Evolutionary conservation across 2,888 invertebrate genomes (phyloP), one percentile per base, ranked within the genome.

Genomic region (Leistus spinibarbis): DNA sequence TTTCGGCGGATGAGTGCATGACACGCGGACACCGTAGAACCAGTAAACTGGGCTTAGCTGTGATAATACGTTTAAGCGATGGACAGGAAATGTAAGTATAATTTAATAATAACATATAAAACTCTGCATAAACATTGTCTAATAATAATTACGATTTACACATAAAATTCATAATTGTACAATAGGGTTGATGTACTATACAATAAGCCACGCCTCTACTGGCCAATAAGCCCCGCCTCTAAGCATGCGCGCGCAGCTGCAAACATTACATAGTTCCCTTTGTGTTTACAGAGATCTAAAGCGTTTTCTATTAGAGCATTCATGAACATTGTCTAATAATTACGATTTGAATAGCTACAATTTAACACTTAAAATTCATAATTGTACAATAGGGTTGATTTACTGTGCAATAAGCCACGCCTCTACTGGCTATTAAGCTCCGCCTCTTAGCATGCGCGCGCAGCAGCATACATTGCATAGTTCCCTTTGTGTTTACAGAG

Each of bases 251-350:
- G 20, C n/a, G 17, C 69, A 27, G n/a, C 20, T n/a, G 22, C 20
- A 53, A 53, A 64, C 20, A 65, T 17, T 17, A 24, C 53, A 24
- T 68, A 62, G 24, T 22, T 40, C 27, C 24, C 54, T 66, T 9
- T 77, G 10, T 68, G 27, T 77, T 74, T 80, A n/a, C 78, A 91
- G 91, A 82, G 89, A 91, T 80, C 89, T 93, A 86, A 90, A 93
- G 78, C 87, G 90, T 63, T 92, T 93, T 78, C 90, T 95, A 80
- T 90, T 95, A 85, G 94, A 96, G 79, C 95, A 95, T 81, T 92
- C n/a, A n/a, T n/a, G n/a, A n/a, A n/a, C n/a, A n/a, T n/a, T n/a
- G n/a, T n/a, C n/a, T n/a, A n/a, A n/a, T n/a, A n/a, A n/a, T n/a
- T n/a, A n/a, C n/a, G n/a, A n/a, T n/a, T n/a, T n/a, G n/a, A n/a